Base-by-base conservation (phyloP, 2,797 vertebrate species). In the Lagodon rhomboides region DNA sequence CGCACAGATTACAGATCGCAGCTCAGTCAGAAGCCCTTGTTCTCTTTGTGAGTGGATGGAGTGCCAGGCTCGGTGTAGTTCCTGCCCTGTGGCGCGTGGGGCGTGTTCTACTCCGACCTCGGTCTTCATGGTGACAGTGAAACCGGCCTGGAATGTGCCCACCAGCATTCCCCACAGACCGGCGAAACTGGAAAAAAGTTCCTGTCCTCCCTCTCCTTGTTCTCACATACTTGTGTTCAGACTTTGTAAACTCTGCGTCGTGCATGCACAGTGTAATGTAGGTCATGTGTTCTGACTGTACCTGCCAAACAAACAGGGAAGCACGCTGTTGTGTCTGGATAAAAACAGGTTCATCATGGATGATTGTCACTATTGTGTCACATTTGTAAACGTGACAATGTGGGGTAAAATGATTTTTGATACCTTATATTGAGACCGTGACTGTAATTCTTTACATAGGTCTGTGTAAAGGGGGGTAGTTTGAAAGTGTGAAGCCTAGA, bases 91-190 rank as follows among this genome's bases (percentile, higher is more conserved):
- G 18, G 80, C 76, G 73, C 8, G 82, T 74, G 18, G 80, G 78
- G 73, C 8, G 82, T 74, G 69, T 73, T 79, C 64, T n/a, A 8
- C 72, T 64, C 47, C 80, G 88, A 87, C 70, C 58, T 85, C 54
- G 17, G 83, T 63, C 82, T 58, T 75, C 79, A 58, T 50, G 50
- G 43, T 41, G 70, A 72, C 60, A 23, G 63, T 63, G 67, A 82
- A 89, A 82, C 62, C 7, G 38, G 30, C 11, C 43, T 51, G 88
- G 84, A 92, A 89, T 87, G 86, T 81, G 60, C 41, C 68, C 58
- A 46, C 78, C 75, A 17, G 43, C 3, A 2, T 61, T 55, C 69
- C 58, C 63, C 22, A 11, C n/a, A 0, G 30, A 68, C 46, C 72
- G 56, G 75, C 12, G 2, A 72, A 86, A 87, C 80, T 86, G 85